Evolutionary conservation across 2,113 vertebrate genomes (phyloP).

Genomic region (Rhabdomys dilectus): DNA sequence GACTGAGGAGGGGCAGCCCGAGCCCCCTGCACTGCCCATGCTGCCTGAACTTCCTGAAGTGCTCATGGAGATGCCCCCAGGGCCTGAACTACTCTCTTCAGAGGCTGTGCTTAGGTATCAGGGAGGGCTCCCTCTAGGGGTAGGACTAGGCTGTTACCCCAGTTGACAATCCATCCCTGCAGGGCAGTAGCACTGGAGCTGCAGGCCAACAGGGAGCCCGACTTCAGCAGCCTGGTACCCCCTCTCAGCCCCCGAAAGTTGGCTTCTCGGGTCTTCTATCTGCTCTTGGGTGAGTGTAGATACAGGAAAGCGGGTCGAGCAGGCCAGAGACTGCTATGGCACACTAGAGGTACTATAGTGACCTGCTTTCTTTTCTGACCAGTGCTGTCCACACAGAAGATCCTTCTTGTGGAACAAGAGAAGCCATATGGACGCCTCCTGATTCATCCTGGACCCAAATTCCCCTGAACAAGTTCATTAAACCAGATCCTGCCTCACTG

Average conservation of each 20-base stretch:
- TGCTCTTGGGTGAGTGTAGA: conserved; percentile 83
- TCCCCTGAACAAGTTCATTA: not conserved
- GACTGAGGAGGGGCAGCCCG: conserved; percentile 71
- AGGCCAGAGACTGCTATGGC: not conserved
- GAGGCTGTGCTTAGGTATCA: conserved; percentile 80
- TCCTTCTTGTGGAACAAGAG: conserved; percentile 80
- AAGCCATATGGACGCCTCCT: conserved; percentile 83
- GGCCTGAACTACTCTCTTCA: conserved; percentile 57
- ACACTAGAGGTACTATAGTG: not conserved
- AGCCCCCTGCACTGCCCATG: conserved; percentile 60
- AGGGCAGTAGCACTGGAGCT: conserved; percentile 81
- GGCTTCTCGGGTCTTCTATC: conserved; percentile 83
- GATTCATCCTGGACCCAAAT: conserved; percentile 76
- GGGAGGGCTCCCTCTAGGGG: accelerated
- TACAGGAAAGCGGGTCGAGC: not conserved
- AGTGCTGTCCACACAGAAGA: conserved; percentile 82
- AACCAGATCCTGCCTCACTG: not conserved
- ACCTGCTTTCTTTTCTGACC: not conserved
- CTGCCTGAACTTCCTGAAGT: conserved; percentile 81
- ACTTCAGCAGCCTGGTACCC: conserved; percentile 82
- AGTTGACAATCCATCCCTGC: not conserved
- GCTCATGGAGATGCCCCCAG: conserved; percentile 72
- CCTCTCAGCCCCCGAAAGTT: conserved; percentile 73
- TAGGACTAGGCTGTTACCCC: no score
- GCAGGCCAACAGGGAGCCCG: conserved; percentile 59